Base-by-base conservation (phyloP, 2,797 vertebrate genomes). In the Crenichthys baileyi region DNA sequence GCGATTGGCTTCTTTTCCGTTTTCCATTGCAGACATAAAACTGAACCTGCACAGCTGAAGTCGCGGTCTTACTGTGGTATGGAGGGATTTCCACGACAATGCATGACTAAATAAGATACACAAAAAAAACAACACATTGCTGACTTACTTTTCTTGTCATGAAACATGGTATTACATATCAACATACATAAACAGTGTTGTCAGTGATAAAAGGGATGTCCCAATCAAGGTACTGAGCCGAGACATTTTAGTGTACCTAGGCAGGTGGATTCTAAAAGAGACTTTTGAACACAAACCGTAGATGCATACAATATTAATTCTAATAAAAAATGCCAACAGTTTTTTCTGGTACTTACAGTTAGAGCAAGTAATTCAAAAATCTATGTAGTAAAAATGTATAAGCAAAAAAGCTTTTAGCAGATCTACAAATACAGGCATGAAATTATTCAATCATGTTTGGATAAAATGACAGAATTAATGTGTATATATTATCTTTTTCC, bases 11-110 rank as follows among this genome's bases (percentile, higher is more conserved):
- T 94, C 98, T 97, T 96, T 99, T 99, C 95, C 98, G 95, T 91
- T 99, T 99, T 85, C 98, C 98, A 86, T 99, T 99, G 94, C 98
- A 99, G 90, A 99, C 97, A 85, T 98, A 98, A 94, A 99, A 99
- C 94, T 99, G 98, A 92, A 99, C 97, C 94, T 99, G 98, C 84
- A 97, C 96, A 9, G 97, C 96, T 81, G 97, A 95, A 88, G 95
- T 96, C 92, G 98, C 95, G 70, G 96, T 92, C 96, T 97, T 98
- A 89, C 97, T 99, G 94, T 99, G 98, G 95, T 99, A 99, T 0
- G 98, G 97, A 88, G 98, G 98, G 84, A 99, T 95, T 93, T 99
- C 98, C 94, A 98, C 96, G 92, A 98, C 89, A 83, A 99, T 96
- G 92, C 96, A 97, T 39, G 96, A 96, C 98, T 99, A 83, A 48